Conservation (phyloP, 2,797 vertebrate species). For the Myoxocephalus aenaeus region DNA sequence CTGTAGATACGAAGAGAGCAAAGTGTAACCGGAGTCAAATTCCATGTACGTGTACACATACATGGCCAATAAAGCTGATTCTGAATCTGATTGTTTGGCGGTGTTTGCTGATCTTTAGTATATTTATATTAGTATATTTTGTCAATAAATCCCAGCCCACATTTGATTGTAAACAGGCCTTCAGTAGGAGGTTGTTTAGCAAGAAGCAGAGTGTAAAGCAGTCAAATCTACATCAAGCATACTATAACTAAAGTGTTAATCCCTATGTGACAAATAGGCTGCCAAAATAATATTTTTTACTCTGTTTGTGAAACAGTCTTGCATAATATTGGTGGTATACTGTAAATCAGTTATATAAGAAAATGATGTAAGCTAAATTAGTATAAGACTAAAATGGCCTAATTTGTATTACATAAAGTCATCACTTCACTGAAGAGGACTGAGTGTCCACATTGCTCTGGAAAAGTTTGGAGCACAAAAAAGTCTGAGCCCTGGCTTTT, state of each 20-base stretch:
- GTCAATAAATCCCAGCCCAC: background rate
- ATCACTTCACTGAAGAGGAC: background rate
- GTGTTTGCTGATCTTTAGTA: background rate
- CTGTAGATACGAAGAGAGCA: no score
- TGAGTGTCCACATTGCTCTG: background rate
- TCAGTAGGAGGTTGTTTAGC: background rate
- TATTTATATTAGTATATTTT: no score
- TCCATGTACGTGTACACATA: no score
- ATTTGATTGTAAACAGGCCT: background rate
- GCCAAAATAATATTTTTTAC: background rate
- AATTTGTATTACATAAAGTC: conserved; percentile 7
- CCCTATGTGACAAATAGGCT: background rate
- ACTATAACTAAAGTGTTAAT: background rate
- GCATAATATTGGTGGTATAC: background rate
- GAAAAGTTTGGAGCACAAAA: background rate
- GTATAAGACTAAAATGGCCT: conserved; percentile 5
- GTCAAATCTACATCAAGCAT: background rate
- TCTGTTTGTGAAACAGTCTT: background rate
- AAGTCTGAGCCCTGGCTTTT: background rate
- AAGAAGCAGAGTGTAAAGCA: conserved; percentile 1
- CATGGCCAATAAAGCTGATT: no score
- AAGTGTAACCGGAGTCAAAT: no score
- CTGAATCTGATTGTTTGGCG: no score
- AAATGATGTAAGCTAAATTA: background rate
- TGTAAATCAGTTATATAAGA: background rate